Evolutionary conservation across 2,113 vertebrate genomes (phyloP).

Genomic region (Brachyhypopomus occidentalis): DNA sequence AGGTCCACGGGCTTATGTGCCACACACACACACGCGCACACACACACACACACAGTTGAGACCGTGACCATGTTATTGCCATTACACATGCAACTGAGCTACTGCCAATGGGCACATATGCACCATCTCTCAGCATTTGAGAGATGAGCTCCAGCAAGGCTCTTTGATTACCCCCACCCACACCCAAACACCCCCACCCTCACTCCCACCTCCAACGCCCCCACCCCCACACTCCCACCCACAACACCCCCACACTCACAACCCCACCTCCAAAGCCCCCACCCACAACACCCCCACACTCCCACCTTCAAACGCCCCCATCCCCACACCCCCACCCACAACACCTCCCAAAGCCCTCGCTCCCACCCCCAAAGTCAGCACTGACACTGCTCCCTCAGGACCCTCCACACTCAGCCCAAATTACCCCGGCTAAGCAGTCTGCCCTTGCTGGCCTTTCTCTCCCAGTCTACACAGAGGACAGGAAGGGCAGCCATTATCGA

Average conservation of each 20-base stretch:
- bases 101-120: neutral
- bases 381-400: neutral
- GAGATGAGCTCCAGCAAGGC: too few relatives aligned
- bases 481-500: constrained; percentile 48
- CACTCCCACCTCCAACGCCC: too few relatives aligned
- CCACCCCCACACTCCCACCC: too few relatives aligned
- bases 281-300: neutral
- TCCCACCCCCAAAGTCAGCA: neutral
- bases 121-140: neutral
- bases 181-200: neutral
- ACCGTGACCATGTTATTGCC: neutral
- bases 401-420: constrained; percentile 47
- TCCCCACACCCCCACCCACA: neutral
- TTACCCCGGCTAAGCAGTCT: constrained; percentile 57
- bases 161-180: neutral
- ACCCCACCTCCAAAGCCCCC: neutral
- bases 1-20: too few relatives aligned
- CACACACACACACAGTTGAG: too few relatives aligned
- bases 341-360: neutral
- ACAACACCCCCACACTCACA: too few relatives aligned
- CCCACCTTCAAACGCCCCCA: constrained; percentile 37
- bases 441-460: constrained; percentile 13
- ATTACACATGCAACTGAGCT: neutral
- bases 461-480: constrained; percentile 43
- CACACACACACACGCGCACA: too few relatives aligned